Conservation (phyloP, 2,797 vertebrate species). For the Lepilemur ruficaudatus region DNA sequence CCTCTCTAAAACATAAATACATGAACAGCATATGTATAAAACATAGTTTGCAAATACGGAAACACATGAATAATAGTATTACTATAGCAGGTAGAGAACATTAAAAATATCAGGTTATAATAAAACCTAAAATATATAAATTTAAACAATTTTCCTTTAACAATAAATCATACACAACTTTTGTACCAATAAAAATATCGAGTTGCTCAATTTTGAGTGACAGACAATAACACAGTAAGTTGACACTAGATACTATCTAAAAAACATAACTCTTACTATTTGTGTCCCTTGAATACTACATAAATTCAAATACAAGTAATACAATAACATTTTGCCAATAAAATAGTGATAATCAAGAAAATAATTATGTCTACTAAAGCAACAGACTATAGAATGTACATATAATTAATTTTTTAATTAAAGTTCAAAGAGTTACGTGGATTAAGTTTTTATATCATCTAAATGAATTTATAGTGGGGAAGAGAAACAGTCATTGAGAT, state of each 20-base stretch:
- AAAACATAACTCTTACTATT: background rate
- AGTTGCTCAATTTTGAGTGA: background rate
- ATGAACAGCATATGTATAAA: slow-evolving; percentile 63
- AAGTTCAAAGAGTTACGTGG: slow-evolving; percentile 4
- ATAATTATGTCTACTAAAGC: slow-evolving; percentile 27
- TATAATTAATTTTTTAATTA: background rate
- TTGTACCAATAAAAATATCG: background rate
- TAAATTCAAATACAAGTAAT: slow-evolving; percentile 37
- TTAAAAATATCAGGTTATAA: slow-evolving; percentile 8
- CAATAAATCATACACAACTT: background rate
- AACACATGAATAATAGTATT: background rate
- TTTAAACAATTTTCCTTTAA: slow-evolving; percentile 33
- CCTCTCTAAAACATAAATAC: slow-evolving; percentile 86
- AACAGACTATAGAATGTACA: background rate
- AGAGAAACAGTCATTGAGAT: background rate
- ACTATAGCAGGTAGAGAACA: background rate
- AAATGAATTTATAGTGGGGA: background rate
- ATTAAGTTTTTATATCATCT: background rate
- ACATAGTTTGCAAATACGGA: slow-evolving; percentile 34
- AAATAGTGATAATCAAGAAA: slow-evolving; percentile 13
- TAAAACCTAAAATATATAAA: background rate
- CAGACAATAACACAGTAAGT: background rate
- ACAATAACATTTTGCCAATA: background rate
- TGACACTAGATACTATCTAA: background rate
- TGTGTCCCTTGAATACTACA: background rate